Evolutionary conservation across 2,888 invertebrate genomes (phyloP).

Genomic region (Lasioglossum villosulum): DNA sequence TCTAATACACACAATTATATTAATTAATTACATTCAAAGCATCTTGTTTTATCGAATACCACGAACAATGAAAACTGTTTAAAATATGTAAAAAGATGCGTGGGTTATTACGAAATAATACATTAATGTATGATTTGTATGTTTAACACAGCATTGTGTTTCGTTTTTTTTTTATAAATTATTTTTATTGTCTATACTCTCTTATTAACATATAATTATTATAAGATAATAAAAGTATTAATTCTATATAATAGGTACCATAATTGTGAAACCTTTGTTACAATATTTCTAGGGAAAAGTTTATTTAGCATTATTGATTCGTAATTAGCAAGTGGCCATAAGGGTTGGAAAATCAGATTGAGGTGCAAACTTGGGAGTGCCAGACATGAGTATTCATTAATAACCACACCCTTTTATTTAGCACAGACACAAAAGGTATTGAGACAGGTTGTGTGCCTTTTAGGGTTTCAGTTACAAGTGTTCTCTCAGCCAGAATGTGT

Average conservation of each 20-base stretch:
- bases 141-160: slow-evolving; percentile 65
- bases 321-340: slow-evolving; percentile 37
- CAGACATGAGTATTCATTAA: slow-evolving; percentile 72
- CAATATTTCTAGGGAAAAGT: slow-evolving; percentile 15
- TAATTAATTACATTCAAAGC: slow-evolving; percentile 17
- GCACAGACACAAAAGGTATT: slow-evolving; percentile 25
- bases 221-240: slow-evolving; percentile 75
- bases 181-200: slow-evolving; percentile 78
- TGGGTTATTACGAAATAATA: slow-evolving; percentile 59
- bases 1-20: slow-evolving; percentile 25
- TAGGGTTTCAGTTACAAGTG: slow-evolving; percentile 51
- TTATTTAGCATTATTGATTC: slow-evolving; percentile 58
- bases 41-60: slow-evolving; percentile 20
- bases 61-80: slow-evolving; percentile 36
- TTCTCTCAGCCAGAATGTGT: slow-evolving; percentile 25
- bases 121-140: slow-evolving; percentile 38
- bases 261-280: slow-evolving; percentile 55
- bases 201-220: slow-evolving; percentile 73
- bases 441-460: slow-evolving; percentile 29
- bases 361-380: slow-evolving; percentile 76
- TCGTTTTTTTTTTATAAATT: slow-evolving; percentile 76
- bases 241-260: slow-evolving; percentile 49
- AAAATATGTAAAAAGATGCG: slow-evolving; percentile 19
- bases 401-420: slow-evolving; percentile 73
- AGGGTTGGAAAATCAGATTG: slow-evolving; percentile 31